Conservation (phyloP, 2,888 invertebrate species). For the Galerucella pusilla region DNA sequence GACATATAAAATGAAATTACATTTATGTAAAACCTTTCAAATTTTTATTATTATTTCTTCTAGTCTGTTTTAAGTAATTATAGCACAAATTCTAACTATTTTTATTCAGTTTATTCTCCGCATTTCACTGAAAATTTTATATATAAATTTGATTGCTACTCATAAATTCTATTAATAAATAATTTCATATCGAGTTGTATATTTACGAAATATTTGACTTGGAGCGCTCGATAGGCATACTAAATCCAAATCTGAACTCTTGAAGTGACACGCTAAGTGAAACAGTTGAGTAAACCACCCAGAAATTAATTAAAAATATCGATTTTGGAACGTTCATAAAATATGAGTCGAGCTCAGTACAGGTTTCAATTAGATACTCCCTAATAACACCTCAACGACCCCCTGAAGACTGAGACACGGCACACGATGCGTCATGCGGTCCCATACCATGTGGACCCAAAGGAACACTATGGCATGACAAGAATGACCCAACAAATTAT, state of each 20-base stretch:
- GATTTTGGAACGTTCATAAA: conserved; percentile 15
- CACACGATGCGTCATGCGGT: conserved; percentile 48
- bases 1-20: too few relatives aligned
- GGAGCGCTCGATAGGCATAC: too few relatives aligned
- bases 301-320: conserved; percentile 23
- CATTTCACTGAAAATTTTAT: too few relatives aligned
- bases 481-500: conserved; percentile 52
- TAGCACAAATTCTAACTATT: too few relatives aligned
- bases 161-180: too few relatives aligned
- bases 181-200: too few relatives aligned
- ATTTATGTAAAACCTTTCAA: too few relatives aligned
- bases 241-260: not conserved
- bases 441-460: conserved; percentile 35
- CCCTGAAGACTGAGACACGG: conserved; percentile 51
- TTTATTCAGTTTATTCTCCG: too few relatives aligned
- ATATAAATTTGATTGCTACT: too few relatives aligned
- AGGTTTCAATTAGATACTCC: conserved; percentile 56
- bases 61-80: too few relatives aligned
- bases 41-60: too few relatives aligned
- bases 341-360: conserved; percentile 45
- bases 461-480: conserved; percentile 45
- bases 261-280: not conserved
- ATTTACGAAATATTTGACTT: too few relatives aligned
- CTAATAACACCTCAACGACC: conserved; percentile 56
- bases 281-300: not conserved